Percentiles rank a stretch among this genome's conserved stretches.
Evolutionary conservation across 2,888 invertebrate species (phyloP).

Genomic region (Habroteleia sp.): DNA sequence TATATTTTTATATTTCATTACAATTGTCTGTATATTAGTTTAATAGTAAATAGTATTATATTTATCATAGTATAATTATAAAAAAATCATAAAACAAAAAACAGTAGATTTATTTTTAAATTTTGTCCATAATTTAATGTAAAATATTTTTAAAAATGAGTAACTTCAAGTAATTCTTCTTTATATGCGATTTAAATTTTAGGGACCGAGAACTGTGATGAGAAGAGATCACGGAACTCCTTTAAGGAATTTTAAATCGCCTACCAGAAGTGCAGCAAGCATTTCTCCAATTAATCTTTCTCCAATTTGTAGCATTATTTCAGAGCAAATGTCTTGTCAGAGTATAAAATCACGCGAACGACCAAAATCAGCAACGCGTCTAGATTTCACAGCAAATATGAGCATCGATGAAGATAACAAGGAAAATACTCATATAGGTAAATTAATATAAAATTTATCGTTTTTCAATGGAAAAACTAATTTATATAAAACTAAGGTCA

Average conservation of each 20-base stretch:
- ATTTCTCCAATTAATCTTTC: conserved; percentile 75
- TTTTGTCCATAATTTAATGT: too few species aligned
- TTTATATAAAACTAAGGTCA: too few species aligned
- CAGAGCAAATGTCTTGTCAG: conserved; percentile 70
- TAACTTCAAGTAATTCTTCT: too few species aligned
- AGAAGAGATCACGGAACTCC: conserved; percentile 72
- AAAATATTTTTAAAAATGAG: too few species aligned
- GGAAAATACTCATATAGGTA: conserved; percentile 17
- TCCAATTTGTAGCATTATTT: conserved; percentile 69
- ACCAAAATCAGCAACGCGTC: conserved; percentile 67
- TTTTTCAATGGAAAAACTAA: too few species aligned
- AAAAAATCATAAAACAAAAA: too few species aligned
- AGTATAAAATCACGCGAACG: conserved; percentile 68
- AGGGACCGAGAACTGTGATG: conserved; percentile 52
- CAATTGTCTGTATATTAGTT: too few species aligned
- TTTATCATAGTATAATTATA: too few species aligned
- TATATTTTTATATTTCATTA: too few species aligned
- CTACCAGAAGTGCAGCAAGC: conserved; percentile 50
- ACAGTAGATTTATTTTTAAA: too few species aligned
- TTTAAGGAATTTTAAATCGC: conserved; percentile 23
- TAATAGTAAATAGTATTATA: too few species aligned
- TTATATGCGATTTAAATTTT: neutral
- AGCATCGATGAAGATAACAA: conserved; percentile 69
- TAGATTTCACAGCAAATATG: conserved; percentile 75
- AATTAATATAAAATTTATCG: too few species aligned